A percentile compares a stretch with the other conserved stretches of the same genome.
These are phyloP conservation scores for Macrochelys suwanniensis DNA, from an alignment of 2,797 vertebrate species.

Conservation along the genomic window DNA sequence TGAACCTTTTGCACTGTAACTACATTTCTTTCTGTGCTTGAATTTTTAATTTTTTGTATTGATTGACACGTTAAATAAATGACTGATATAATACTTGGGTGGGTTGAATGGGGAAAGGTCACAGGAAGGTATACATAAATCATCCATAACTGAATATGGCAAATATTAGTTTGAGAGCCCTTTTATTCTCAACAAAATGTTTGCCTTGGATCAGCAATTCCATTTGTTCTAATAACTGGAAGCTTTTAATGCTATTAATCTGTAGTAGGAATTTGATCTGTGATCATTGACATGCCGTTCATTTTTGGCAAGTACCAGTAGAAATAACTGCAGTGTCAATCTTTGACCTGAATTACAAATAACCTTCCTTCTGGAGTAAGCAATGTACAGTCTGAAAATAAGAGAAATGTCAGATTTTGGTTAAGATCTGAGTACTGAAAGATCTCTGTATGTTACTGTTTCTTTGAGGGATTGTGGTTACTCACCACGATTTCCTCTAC, in stretches of 20 bases:
- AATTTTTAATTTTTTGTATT: constrained; percentile 23
- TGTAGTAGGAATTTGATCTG: constrained; percentile 59
- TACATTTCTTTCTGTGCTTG: constrained; percentile 6
- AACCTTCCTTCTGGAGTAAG: constrained; percentile 70
- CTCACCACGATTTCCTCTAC: constrained; percentile 66
- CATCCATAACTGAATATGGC: constrained; percentile 10
- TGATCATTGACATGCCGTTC: constrained; percentile 49
- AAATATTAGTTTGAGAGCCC: neutral
- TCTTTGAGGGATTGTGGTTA: constrained; percentile 69
- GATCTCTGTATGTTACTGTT: constrained; percentile 74
- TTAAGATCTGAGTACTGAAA: constrained; percentile 72
- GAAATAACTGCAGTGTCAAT: constrained; percentile 71
- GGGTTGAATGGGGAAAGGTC: constrained; percentile 32
- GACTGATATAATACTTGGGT: neutral
- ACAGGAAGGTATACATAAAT: neutral
- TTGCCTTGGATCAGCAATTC: neutral
- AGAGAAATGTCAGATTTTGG: constrained; percentile 72
- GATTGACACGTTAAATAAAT: constrained; percentile 17
- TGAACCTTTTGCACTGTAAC: neutral
- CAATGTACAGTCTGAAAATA: constrained; percentile 62
- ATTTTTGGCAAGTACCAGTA: constrained; percentile 60
- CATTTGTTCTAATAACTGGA: constrained; percentile 47
- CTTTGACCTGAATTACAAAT: constrained; percentile 65
- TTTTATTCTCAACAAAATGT: constrained; percentile 30
- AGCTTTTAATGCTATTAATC: constrained; percentile 18